Evolutionary conservation across 2,113 vertebrate species (phyloP).

Genomic region (Glaucidium brasilianum): DNA sequence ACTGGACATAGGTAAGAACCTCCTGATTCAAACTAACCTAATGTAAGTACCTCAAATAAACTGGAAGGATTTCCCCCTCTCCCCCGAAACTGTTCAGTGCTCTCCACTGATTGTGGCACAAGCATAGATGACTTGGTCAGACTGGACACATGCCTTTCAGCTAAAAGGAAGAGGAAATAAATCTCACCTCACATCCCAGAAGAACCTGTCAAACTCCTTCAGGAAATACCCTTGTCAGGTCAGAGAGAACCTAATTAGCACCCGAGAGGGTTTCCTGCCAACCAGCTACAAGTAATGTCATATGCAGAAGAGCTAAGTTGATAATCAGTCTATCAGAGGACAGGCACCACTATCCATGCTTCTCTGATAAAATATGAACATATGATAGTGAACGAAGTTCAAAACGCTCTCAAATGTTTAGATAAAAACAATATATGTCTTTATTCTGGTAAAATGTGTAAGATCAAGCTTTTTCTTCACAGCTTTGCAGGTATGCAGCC

Average conservation of each 20-base stretch:
- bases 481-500: not conserved
- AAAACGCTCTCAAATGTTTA: not conserved
- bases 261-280: not conserved
- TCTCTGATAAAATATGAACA: not conserved
- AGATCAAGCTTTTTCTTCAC: not conserved
- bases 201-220: not conserved
- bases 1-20: not conserved
- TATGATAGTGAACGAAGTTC: not conserved
- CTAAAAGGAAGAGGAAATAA: not conserved
- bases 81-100: rapidly evolving
- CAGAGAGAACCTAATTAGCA: not conserved
- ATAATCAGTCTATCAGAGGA: not conserved
- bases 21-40: not conserved
- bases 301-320: not conserved
- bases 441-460: not conserved
- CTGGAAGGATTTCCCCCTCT: not conserved
- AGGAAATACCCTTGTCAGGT: not conserved
- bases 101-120: not conserved
- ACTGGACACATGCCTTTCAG: not conserved
- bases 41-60: not conserved
- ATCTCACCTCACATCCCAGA: not conserved
- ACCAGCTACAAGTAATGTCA: not conserved
- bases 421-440: not conserved
- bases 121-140: not conserved
- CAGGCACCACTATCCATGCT: not conserved